Evolutionary conservation across 2,888 invertebrate genomes (phyloP).

Genomic region (Lasioglossum villosulum): DNA sequence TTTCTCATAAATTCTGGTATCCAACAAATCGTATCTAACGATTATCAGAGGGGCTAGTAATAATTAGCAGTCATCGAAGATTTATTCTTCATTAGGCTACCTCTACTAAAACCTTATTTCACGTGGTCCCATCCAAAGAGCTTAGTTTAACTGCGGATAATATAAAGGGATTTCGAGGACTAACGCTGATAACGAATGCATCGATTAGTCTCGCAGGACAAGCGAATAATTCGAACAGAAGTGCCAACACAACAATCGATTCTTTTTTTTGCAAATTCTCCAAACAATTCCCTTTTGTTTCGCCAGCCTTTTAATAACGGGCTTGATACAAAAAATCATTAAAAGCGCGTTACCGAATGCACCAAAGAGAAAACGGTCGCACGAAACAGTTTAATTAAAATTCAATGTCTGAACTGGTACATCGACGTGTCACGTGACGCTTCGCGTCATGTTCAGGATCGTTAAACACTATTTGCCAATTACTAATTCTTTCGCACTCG

Average conservation of each 20-base stretch:
- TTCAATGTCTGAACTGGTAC: not conserved
- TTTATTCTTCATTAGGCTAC: constrained; percentile 69
- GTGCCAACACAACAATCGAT: not conserved
- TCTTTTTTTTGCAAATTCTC: not conserved
- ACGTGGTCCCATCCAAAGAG: constrained; percentile 58
- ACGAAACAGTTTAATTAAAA: constrained; percentile 8
- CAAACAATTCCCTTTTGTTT: not conserved
- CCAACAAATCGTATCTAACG: constrained; percentile 41
- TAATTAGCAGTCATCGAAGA: constrained; percentile 68
- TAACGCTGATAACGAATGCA: constrained; percentile 25
- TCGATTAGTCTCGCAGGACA: constrained; percentile 37
- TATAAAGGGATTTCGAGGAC: constrained; percentile 71
- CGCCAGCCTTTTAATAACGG: not conserved
- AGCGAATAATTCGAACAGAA: not conserved
- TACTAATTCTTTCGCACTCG: not conserved
- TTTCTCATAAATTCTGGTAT: not conserved
- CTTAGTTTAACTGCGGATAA: constrained; percentile 66
- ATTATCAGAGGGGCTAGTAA: constrained; percentile 48
- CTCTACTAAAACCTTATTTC: constrained; percentile 53
- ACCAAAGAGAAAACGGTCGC: not conserved
- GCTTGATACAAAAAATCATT: not conserved
- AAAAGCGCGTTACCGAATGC: not conserved
- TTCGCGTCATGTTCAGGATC: not conserved
- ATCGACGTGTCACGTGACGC: not conserved
- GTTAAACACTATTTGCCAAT: constrained; percentile 6